A percentile compares a stretch with the other conserved stretches of the same genome.
phyloP scores from a whole-genome alignment of 2,113 vertebrate species.

The Hippocampus comes region DNA sequence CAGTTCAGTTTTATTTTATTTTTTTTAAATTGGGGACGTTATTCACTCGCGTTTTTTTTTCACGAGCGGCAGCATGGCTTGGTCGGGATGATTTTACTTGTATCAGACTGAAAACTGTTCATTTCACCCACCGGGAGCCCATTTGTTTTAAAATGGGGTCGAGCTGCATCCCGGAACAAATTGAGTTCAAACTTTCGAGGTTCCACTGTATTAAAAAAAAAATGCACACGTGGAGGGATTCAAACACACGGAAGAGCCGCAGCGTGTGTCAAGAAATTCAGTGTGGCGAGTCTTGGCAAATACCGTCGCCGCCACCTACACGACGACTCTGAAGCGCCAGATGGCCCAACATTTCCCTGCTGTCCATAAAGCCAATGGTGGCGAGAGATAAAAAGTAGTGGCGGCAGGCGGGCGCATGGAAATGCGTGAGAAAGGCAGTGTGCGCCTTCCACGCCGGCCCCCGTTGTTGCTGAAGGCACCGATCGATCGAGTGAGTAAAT shows the following conservation, averaged over 20 bases:
- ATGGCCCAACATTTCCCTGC: slow-evolving; percentile 46
- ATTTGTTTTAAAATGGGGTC: neutral
- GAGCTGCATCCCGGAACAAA: neutral
- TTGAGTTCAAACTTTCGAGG: neutral
- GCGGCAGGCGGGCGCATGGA: slow-evolving; percentile 23
- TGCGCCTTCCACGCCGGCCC: slow-evolving; percentile 42
- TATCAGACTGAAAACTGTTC: no score
- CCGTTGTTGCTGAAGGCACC: slow-evolving; percentile 64
- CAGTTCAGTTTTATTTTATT: neutral
- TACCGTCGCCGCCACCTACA: slow-evolving; percentile 31
- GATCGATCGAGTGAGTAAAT: slow-evolving; percentile 72
- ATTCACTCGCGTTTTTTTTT: no score
- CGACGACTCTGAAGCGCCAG: slow-evolving; percentile 41
- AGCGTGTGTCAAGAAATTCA: slow-evolving; percentile 14
- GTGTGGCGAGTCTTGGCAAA: slow-evolving; percentile 31
- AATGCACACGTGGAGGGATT: neutral
- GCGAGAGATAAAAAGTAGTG: slow-evolving; percentile 36
- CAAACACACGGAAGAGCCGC: slow-evolving; percentile 9
- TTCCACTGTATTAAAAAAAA: slow-evolving; percentile 10
- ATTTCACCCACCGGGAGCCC: no score
- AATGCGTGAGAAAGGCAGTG: slow-evolving; percentile 24
- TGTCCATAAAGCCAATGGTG: slow-evolving; percentile 30
- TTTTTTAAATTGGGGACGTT: no score
- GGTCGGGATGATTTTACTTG: no score
- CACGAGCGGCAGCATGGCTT: no score